Base-by-base conservation (phyloP, 2,113 vertebrate genomes). In the Noctilio leporinus region DNA sequence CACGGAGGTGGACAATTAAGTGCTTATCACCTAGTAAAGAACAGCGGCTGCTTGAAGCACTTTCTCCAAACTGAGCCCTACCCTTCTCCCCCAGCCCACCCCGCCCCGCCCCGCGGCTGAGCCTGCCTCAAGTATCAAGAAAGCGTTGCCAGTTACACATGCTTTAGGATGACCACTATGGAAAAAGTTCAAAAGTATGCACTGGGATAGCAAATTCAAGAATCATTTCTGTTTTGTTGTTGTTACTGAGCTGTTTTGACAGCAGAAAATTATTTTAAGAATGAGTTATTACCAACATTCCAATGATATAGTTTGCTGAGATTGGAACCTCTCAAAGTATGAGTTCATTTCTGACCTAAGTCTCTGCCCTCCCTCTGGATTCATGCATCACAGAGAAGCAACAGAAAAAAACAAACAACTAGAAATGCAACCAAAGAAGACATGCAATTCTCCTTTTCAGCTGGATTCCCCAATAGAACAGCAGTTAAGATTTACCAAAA, bases 311-410 rank as follows among this genome's bases (percentile, higher is more conserved):
- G 70, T 89, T 89, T 26, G 62, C 93, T 78, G 55, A 93, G 53
- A 89, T 2, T 86, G 51, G 84, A 87, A 67, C 40, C 10, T 40
- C 73, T 93, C 75, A 49, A 47, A 93, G 75, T 77, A 81, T 84
- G 80, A 95, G 86, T 91, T 97, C 83, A 92, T 62, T 84, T 89
- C 93, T 94, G 91, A 91, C 67, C 76, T 62, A 94, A 14, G 72
- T 55, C 67, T 69, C 5, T 8, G 35, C 53, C 35, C 45, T 89
- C 83, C 73, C 69, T 59, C 80, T 87, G 78, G 76, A 94, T 81
- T 83, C 86, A 80, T 35, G 8, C 10, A 35, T 83, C 47, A 76
- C 30, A 87, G 80, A 82, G 47, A 64, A 84, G 49, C 15, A 38
- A 22, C 33, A 90, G 17, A 75, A 85, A 73, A 14, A 75, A 78